phyloP scores from a whole-genome alignment of 2,888 invertebrate species.

The Falcaria lacertinaria region DNA sequence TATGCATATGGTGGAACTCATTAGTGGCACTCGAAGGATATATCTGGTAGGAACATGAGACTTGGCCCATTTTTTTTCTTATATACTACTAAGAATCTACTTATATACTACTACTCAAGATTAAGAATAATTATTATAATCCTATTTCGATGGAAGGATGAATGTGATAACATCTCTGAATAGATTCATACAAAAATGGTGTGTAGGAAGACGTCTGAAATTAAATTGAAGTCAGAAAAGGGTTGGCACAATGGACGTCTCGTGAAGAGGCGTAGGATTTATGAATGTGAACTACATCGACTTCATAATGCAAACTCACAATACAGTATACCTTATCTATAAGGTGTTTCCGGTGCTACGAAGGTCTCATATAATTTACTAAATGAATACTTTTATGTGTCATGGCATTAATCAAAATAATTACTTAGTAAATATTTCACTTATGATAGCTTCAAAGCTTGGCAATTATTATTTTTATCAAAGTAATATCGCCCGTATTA shows the following conservation, averaged over 20 bases:
- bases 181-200: constrained; percentile 35
- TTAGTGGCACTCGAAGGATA: no score
- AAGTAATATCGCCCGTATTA: no score
- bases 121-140: no score
- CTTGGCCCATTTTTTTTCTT: no score
- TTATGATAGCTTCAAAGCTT: not conserved
- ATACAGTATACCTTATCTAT: constrained; percentile 52
- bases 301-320: constrained; percentile 51
- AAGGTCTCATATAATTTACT: constrained; percentile 50
- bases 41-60: no score
- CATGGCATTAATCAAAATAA: constrained; percentile 20
- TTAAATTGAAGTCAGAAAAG: constrained; percentile 62
- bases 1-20: no score
- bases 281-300: constrained; percentile 55
- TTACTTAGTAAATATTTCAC: constrained; percentile 6
- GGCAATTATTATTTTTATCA: no score
- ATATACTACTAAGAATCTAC: no score
- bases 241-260: constrained; percentile 52
- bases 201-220: constrained; percentile 53
- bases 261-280: constrained; percentile 37
- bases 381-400: no score
- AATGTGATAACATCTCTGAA: constrained; percentile 11
- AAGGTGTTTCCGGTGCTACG: constrained; percentile 38
- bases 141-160: not conserved
- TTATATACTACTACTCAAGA: no score